Evolutionary conservation across 2,888 invertebrate species (phyloP).

Genomic region (Lasioglossum villosulum): DNA sequence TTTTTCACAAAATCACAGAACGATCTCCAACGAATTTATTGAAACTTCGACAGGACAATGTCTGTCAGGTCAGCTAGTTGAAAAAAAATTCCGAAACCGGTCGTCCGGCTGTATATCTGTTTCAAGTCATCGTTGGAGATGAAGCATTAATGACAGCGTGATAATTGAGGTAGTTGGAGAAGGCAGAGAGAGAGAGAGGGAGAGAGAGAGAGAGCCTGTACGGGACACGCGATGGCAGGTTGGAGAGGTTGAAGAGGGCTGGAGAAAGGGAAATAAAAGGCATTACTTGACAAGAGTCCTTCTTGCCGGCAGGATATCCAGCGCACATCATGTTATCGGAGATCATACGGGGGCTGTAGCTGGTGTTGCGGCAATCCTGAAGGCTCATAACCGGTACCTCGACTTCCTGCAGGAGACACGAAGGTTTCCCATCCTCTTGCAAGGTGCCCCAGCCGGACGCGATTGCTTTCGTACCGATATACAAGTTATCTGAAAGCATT

Average conservation of each 20-base stretch:
- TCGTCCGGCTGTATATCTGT: neutral
- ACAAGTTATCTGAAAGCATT: slow-evolving; percentile 87
- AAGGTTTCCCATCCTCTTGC: slow-evolving; percentile 93
- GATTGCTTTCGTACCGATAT: slow-evolving; percentile 90
- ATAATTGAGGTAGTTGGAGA: neutral
- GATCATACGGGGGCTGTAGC: slow-evolving; percentile 93
- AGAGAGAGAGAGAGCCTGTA: too few species aligned
- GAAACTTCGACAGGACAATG: too few species aligned
- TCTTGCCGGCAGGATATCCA: slow-evolving; percentile 90
- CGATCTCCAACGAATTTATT: too few species aligned
- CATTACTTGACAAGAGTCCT: slow-evolving; percentile 92
- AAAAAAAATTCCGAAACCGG: too few species aligned
- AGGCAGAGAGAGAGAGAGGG: too few species aligned
- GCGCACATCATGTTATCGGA: slow-evolving; percentile 96
- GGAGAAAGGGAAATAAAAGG: slow-evolving; percentile 39
- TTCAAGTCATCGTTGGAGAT: neutral
- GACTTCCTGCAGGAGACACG: slow-evolving; percentile 93
- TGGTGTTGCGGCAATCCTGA: slow-evolving; percentile 86
- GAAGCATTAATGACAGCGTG: neutral
- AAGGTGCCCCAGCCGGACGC: slow-evolving; percentile 96
- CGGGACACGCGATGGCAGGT: neutral
- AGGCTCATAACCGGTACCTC: slow-evolving; percentile 88
- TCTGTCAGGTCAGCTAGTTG: too few species aligned
- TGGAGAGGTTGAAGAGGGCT: neutral
- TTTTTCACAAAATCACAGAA: too few species aligned